Conservation (phyloP, 2,113 vertebrate genomes). For the Philantomba maxwellii region DNA sequence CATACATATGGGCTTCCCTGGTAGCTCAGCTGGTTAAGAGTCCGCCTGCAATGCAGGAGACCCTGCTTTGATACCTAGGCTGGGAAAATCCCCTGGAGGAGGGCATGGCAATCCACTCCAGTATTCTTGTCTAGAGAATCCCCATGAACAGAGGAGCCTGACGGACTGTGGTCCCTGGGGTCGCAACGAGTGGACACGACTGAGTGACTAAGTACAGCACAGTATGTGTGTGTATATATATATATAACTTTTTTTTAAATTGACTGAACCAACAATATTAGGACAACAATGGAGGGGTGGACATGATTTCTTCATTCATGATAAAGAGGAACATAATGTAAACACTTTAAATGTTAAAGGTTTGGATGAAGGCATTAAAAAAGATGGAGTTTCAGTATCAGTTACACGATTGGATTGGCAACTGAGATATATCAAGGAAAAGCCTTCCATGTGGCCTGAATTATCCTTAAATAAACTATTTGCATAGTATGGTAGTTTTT, state of each 20-base stretch:
- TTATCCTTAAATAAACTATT: not conserved
- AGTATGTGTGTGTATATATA: accelerated
- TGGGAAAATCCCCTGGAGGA: not conserved
- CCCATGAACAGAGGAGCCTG: not conserved
- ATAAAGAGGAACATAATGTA: not conserved
- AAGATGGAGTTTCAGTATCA: not conserved
- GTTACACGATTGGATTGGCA: not conserved
- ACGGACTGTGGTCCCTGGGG: not conserved
- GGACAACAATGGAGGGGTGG: not conserved
- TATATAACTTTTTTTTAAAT: not conserved
- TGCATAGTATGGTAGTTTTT: not conserved
- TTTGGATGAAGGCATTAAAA: not conserved
- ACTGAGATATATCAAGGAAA: not conserved
- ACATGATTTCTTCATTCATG: not conserved
- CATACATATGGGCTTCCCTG: not conserved
- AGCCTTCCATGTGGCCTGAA: not conserved
- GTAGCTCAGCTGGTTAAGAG: not conserved
- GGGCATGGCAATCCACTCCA: not conserved
- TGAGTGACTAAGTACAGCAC: not conserved
- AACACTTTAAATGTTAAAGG: not conserved
- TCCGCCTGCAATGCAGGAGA: not conserved
- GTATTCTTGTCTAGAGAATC: not conserved
- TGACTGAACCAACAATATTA: not conserved
- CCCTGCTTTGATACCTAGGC: not conserved
- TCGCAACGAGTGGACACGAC: not conserved